Evolutionary conservation across 2,113 vertebrate genomes (phyloP).

Genomic region (Hirundichthys speculiger): DNA sequence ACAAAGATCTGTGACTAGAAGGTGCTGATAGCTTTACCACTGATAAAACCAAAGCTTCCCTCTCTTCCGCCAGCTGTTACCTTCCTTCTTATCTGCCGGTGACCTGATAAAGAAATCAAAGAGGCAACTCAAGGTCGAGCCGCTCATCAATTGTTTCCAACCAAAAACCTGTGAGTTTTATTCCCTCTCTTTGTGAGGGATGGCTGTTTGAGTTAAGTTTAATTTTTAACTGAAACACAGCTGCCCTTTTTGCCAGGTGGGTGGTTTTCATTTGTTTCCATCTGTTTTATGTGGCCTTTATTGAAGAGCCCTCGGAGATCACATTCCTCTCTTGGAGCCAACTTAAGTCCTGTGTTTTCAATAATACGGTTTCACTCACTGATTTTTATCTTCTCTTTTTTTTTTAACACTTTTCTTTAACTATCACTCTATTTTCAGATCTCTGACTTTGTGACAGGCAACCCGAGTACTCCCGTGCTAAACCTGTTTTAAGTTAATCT

Average conservation of each 20-base stretch:
- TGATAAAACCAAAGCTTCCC: constrained; percentile 34
- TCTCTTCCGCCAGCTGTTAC: constrained; percentile 16
- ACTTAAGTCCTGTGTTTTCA: background rate
- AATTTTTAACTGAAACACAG: constrained; percentile 20
- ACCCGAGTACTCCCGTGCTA: background rate
- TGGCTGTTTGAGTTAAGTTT: constrained; percentile 18
- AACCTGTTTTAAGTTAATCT: background rate
- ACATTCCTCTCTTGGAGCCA: constrained; percentile 6
- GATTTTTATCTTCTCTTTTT: background rate
- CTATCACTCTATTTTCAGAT: background rate
- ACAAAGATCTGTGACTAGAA: constrained; percentile 26
- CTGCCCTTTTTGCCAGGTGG: constrained; percentile 10
- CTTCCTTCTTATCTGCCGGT: constrained; percentile 37
- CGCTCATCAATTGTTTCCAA: background rate
- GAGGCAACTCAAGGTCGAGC: constrained; percentile 49
- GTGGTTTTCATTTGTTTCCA: constrained; percentile 48
- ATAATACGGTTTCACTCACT: constrained; percentile 1
- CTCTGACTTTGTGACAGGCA: background rate
- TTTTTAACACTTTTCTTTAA: background rate
- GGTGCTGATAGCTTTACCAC: constrained; percentile 24
- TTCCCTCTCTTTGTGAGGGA: background rate
- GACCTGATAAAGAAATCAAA: constrained; percentile 60
- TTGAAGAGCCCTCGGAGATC: constrained; percentile 28
- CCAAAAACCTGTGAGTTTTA: background rate
- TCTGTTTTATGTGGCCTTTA: constrained; percentile 33